A percentile compares a stretch with the other conserved stretches of the same genome.
Conservation (phyloP, 2,888 invertebrate genomes). For the Fissipunctia ypsillon region DNA sequence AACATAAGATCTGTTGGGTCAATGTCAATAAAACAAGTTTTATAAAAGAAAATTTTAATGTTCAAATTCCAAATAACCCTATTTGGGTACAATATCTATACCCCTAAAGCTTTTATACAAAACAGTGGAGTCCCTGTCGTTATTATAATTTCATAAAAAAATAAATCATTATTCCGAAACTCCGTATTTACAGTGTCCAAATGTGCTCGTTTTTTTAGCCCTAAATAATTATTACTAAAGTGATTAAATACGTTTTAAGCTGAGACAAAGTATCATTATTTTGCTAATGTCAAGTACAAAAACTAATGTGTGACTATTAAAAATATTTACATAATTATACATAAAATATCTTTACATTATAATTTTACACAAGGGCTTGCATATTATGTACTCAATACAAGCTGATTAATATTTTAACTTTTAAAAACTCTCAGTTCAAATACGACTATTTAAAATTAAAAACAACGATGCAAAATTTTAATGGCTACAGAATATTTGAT, state of each 20-base stretch:
- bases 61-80: slow-evolving; percentile 80
- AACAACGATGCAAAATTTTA: slow-evolving; percentile 60
- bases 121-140: slow-evolving; percentile 74
- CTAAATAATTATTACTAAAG: slow-evolving; percentile 63
- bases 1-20: neutral
- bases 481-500: slow-evolving; percentile 59
- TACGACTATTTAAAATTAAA: slow-evolving; percentile 63
- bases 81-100: slow-evolving; percentile 70
- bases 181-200: slow-evolving; percentile 81
- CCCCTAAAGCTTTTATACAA: slow-evolving; percentile 75
- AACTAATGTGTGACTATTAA: slow-evolving; percentile 78
- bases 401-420: slow-evolving; percentile 63
- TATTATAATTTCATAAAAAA: slow-evolving; percentile 85
- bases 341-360: slow-evolving; percentile 72
- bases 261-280: slow-evolving; percentile 68
- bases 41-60: slow-evolving; percentile 78
- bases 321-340: slow-evolving; percentile 85
- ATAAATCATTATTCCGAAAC: slow-evolving; percentile 80
- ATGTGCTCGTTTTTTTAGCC: slow-evolving; percentile 65
- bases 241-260: slow-evolving; percentile 71
- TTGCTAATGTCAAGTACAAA: slow-evolving; percentile 82
- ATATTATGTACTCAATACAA: slow-evolving; percentile 58
- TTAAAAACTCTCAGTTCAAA: slow-evolving; percentile 73
- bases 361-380: slow-evolving; percentile 73
- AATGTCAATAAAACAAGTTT: slow-evolving; percentile 65